These are phyloP conservation scores for Neoitamus cyanurus DNA, from an alignment of 2,888 invertebrate species.

Conservation along the genomic window DNA sequence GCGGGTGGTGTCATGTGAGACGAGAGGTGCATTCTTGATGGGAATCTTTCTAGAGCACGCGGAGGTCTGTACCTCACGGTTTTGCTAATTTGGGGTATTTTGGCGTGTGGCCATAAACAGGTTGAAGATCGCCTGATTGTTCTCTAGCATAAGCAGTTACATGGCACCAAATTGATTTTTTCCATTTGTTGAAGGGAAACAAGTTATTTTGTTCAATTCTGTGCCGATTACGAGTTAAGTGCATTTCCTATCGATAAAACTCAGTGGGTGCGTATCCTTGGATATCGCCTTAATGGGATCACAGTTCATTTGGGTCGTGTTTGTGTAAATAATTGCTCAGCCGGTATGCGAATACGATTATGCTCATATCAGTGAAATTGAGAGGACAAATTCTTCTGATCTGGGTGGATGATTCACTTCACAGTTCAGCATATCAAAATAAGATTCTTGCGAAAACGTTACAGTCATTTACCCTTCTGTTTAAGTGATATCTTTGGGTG, in stretches of 20 bases:
- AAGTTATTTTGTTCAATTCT: background rate
- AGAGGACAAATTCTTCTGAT: background rate
- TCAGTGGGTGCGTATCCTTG: background rate
- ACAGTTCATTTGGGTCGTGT: background rate
- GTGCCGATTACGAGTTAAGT: background rate
- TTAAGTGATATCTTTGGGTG: background rate
- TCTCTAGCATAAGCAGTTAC: background rate
- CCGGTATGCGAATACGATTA: background rate
- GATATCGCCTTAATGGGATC: background rate
- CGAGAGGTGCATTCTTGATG: background rate
- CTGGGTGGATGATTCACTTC: background rate
- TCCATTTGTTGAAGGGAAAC: background rate
- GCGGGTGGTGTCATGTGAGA: conserved; percentile 29
- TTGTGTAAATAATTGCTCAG: background rate
- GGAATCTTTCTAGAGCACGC: background rate
- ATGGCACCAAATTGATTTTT: background rate
- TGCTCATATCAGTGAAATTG: background rate
- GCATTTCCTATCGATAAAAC: background rate
- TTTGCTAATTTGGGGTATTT: background rate
- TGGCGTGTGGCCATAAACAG: background rate
- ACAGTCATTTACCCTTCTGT: background rate
- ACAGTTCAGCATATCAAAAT: background rate
- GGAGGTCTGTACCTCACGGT: background rate
- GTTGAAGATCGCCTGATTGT: background rate
- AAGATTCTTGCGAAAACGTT: background rate